Conservation (phyloP, 1,140 invertebrate species). For the Diorhabda sublineata region DNA sequence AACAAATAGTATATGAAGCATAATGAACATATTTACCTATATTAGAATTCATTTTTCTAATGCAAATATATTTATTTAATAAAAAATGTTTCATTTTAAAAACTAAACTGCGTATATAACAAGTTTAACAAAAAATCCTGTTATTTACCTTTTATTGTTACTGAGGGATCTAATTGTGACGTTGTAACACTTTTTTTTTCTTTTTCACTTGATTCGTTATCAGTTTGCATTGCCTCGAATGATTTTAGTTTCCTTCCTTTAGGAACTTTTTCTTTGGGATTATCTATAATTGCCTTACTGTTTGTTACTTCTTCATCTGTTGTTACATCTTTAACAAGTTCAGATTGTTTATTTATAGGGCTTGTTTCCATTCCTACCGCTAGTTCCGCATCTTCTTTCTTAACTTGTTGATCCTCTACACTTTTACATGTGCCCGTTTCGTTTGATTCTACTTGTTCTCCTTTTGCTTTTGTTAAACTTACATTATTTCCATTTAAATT, state of each 20-base stretch:
- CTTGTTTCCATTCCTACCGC: neutral
- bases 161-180: neutral
- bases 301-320: slow-evolving; percentile 1
- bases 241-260: slow-evolving; percentile 21
- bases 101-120: too few species aligned
- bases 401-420: neutral
- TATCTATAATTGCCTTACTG: neutral
- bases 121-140: too few species aligned
- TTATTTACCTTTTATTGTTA: slow-evolving; percentile 12
- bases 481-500: slow-evolving; percentile 4
- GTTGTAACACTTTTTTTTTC: neutral
- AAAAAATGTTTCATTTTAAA: too few species aligned
- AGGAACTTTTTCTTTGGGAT: neutral
- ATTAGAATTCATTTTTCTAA: too few species aligned
- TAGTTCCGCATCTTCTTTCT: neutral
- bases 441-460: neutral
- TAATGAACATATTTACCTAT: too few species aligned
- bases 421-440: neutral
- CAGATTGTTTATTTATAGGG: neutral
- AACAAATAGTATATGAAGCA: too few species aligned
- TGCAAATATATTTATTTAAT: too few species aligned
- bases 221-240: slow-evolving; percentile 7
- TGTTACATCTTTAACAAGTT: neutral
- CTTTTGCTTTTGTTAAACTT: slow-evolving; percentile 16
- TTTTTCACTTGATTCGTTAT: slow-evolving; percentile 8